phyloP scores from a whole-genome alignment of 2,888 invertebrate genomes.

The Stenurella melanura region DNA sequence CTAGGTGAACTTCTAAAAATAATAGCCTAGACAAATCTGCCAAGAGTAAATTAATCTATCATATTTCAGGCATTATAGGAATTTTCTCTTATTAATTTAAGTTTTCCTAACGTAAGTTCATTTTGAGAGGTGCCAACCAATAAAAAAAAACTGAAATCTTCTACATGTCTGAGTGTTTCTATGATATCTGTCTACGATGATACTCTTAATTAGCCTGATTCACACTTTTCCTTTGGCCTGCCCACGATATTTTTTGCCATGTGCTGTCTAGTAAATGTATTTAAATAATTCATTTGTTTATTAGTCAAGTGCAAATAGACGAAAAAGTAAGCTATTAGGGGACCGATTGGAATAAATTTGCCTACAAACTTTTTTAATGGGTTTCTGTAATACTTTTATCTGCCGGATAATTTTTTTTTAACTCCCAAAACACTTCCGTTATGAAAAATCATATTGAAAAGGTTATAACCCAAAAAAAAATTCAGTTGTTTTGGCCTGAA shows the following conservation, averaged over 20 bases:
- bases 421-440: no score
- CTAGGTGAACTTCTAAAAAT: slow-evolving; percentile 35
- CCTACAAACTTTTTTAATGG: no score
- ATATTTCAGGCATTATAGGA: slow-evolving; percentile 4
- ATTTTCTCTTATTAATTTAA: background rate
- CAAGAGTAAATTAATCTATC: slow-evolving; percentile 23
- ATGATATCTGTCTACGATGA: background rate
- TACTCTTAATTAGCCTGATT: background rate
- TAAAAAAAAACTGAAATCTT: background rate
- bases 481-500: no score
- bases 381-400: no score
- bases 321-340: no score
- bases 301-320: no score
- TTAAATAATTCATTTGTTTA: no score
- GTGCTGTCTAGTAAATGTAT: background rate
- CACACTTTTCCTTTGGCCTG: background rate
- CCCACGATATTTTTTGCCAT: background rate
- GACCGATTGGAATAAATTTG: no score
- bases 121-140: background rate
- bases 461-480: no score
- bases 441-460: no score
- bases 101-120: background rate
- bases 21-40: slow-evolving; percentile 19
- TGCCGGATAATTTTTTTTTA: no score
- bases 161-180: background rate